Evolutionary conservation across 1,140 invertebrate species (phyloP).

Genomic region (Microplitis mediator): DNA sequence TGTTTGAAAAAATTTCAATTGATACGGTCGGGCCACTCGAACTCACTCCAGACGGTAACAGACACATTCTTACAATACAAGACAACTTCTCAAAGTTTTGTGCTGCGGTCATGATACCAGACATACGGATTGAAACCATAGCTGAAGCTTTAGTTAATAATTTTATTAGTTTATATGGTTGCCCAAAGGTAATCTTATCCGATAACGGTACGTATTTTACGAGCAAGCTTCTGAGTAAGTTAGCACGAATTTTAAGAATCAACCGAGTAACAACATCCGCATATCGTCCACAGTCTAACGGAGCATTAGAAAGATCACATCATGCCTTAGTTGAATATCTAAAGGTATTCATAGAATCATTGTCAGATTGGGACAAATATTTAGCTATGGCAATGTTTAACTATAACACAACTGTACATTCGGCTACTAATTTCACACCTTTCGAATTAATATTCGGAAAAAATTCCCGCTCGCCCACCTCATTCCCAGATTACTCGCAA

Average conservation of each 20-base stretch:
- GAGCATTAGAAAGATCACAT: neutral
- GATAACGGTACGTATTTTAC: no score
- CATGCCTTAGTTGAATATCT: neutral
- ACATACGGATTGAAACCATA: neutral
- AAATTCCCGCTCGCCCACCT: neutral
- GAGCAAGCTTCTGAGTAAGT: no score
- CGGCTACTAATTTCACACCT: neutral
- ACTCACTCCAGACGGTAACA: neutral
- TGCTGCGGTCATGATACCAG: neutral
- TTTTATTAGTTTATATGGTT: neutral
- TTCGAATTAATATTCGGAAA: neutral
- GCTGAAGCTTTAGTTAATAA: neutral
- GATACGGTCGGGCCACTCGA: neutral
- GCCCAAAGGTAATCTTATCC: no score
- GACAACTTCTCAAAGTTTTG: neutral
- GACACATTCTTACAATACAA: neutral
- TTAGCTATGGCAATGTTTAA: neutral
- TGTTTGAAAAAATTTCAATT: neutral
- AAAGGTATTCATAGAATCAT: neutral
- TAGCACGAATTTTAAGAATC: no score
- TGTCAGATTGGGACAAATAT: neutral
- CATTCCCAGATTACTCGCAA: neutral
- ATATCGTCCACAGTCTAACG: neutral
- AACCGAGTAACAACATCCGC: neutral
- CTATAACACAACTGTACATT: neutral